Evolutionary conservation across 2,113 vertebrate genomes (phyloP), one percentile per base, ranked within the genome.

Genomic region (Psettodes erumei): DNA sequence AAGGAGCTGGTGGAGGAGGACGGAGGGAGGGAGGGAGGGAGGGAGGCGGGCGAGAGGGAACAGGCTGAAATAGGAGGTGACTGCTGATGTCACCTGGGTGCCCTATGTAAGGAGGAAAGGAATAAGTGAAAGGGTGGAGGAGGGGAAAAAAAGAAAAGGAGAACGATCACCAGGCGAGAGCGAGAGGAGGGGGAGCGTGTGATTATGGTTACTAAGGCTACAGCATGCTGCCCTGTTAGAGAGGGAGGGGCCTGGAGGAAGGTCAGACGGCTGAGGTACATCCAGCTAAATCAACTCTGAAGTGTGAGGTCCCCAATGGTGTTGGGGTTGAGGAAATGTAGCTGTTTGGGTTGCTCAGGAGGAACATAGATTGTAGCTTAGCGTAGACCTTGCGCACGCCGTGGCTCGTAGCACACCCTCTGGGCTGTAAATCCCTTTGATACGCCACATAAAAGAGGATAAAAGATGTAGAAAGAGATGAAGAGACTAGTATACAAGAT

Each of bases 121-220:
- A 75, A 73, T 61, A 47, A 71, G 62, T 27, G 9, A 38, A 19
- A 16, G 28, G 43, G 16, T 9, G 6, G 27, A 38, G 25, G 55
- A 23, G 35, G 13, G 4, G 33, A 51, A 62, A 38, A 27, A 33
- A 28, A 38, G 37, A 65, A 60, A 45, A 30, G 50, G 54, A 58
- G 75, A 64, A 25, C 16, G 54, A 75, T 71, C 71, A 69, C 5
- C 33, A 70, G 65, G 67, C 75, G 38, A 13, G 35, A 69, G 67
- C 15, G 10, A 35, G 83, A 78, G 79, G 23, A 65, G 67, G 50
- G 48, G 50, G 60, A 43, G 67, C 0, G 58, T 33, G 74, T 86
- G 82, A 89, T 93, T 86, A 47, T 38, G 76, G 90, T 88, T 89
- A 75, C 90, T 87, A 87, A 76, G 84, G 84, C 79, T 82, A 91